Evolutionary conservation across 2,888 invertebrate species (phyloP).

Genomic region (Stenurella melanura): DNA sequence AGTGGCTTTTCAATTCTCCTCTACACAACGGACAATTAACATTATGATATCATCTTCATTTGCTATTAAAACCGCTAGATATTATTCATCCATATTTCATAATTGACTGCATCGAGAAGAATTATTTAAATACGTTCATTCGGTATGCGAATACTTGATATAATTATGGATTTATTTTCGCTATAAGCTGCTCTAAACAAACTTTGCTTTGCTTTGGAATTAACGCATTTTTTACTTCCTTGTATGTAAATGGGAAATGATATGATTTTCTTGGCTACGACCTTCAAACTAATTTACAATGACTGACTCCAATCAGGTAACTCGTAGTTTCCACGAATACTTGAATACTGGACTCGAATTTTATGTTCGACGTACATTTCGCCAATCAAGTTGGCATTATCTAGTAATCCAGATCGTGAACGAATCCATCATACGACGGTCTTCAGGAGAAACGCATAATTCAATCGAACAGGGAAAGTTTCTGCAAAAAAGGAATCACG

Average conservation of each 20-base stretch:
- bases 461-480: too few relatives aligned
- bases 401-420: too few relatives aligned
- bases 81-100: constrained; percentile 37
- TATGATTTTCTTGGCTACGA: too few relatives aligned
- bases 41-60: constrained; percentile 10
- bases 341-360: too few relatives aligned
- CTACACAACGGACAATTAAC: constrained; percentile 35
- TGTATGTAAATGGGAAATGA: background rate
- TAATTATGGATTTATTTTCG: background rate
- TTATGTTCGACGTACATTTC: too few relatives aligned
- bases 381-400: too few relatives aligned
- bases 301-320: too few relatives aligned
- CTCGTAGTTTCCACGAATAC: too few relatives aligned
- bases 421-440: too few relatives aligned
- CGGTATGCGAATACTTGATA: background rate
- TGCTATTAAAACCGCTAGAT: constrained; percentile 3
- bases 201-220: background rate
- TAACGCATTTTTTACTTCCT: background rate
- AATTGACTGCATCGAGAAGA: constrained; percentile 23
- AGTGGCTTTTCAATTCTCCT: constrained; percentile 15
- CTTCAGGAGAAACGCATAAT: too few relatives aligned
- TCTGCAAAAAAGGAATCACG: too few relatives aligned
- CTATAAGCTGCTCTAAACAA: background rate
- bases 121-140: constrained; percentile 18
- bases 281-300: too few relatives aligned